Evolutionary conservation across 2,113 vertebrate genomes (phyloP).

Genomic region (Cnemophilus loriae): DNA sequence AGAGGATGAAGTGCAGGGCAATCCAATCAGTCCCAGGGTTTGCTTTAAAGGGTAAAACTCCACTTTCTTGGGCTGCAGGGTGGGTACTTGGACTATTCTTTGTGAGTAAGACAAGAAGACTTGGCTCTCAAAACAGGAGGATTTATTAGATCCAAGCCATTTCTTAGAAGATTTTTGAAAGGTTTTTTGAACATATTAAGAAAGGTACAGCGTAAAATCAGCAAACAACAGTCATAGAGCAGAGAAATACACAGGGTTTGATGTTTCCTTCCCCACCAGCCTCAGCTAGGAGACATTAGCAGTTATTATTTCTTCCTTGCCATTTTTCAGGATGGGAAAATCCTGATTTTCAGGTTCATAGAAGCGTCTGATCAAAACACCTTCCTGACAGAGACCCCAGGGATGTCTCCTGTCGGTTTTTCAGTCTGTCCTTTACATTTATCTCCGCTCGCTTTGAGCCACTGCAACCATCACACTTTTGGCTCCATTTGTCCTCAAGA

Average conservation of each 20-base stretch:
- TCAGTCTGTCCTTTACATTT: not conserved
- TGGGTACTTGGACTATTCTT: not conserved
- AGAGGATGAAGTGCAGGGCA: not conserved
- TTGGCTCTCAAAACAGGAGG: not conserved
- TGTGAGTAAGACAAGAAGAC: not conserved
- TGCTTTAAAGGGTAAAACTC: not conserved
- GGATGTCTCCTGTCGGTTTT: not conserved
- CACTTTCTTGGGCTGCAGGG: not conserved
- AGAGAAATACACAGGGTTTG: not conserved
- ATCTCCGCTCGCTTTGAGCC: not conserved
- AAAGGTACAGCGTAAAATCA: not conserved
- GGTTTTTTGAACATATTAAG: not conserved
- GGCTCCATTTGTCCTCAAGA: not conserved
- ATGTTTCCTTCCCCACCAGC: not conserved
- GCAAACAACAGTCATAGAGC: not conserved
- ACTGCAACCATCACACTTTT: not conserved
- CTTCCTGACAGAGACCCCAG: not conserved
- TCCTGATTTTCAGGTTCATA: not conserved
- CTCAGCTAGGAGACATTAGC: not conserved
- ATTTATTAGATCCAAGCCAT: not conserved
- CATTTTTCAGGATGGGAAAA: not conserved
- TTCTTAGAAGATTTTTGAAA: not conserved
- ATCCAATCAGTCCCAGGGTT: not conserved
- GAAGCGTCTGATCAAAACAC: not conserved
- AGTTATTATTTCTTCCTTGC: not conserved